Conservation (phyloP, 2,888 invertebrate species). For the Drosophila cognata region DNA sequence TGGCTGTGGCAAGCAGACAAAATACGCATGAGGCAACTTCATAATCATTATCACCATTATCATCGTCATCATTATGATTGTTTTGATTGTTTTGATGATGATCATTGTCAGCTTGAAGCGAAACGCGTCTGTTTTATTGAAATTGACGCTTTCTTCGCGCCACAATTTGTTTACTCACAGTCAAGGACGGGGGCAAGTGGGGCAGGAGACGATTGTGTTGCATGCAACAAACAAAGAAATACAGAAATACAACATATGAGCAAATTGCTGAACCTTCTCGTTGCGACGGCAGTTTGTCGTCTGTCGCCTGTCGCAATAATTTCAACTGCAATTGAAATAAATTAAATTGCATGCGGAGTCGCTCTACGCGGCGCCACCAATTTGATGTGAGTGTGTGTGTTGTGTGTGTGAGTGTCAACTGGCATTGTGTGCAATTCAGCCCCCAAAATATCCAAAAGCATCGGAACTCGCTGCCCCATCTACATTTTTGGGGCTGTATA, state of each 20-base stretch:
- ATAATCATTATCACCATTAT: conserved; percentile 20
- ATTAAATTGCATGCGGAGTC: conserved; percentile 75
- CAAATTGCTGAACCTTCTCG: conserved; percentile 57
- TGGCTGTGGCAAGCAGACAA: conserved; percentile 45
- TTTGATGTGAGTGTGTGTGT: conserved; percentile 53
- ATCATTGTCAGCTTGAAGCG: conserved; percentile 1
- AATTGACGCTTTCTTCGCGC: conserved; percentile 73
- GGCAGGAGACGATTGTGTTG: not conserved
- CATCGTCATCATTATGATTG: conserved; percentile 15
- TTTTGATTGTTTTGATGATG: conserved; percentile 1
- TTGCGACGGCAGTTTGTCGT: conserved; percentile 64
- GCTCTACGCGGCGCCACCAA: conserved; percentile 41
- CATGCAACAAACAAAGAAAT: conserved; percentile 38
- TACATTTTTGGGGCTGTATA: conserved; percentile 53
- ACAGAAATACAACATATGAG: conserved; percentile 34
- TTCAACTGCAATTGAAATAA: conserved; percentile 77
- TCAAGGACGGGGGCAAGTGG: not conserved
- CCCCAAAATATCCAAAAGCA: conserved; percentile 26
- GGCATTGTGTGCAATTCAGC: conserved; percentile 39
- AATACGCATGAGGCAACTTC: conserved; percentile 19
- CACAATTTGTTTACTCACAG: conserved; percentile 71
- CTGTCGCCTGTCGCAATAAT: conserved; percentile 69
- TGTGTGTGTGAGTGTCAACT: conserved; percentile 43
- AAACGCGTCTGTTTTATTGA: conserved; percentile 77
- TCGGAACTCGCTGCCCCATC: not conserved